These are phyloP conservation scores for Drosophila austrosaltans DNA, from an alignment of 2,888 invertebrate genomes.

Conservation along the genomic window DNA sequence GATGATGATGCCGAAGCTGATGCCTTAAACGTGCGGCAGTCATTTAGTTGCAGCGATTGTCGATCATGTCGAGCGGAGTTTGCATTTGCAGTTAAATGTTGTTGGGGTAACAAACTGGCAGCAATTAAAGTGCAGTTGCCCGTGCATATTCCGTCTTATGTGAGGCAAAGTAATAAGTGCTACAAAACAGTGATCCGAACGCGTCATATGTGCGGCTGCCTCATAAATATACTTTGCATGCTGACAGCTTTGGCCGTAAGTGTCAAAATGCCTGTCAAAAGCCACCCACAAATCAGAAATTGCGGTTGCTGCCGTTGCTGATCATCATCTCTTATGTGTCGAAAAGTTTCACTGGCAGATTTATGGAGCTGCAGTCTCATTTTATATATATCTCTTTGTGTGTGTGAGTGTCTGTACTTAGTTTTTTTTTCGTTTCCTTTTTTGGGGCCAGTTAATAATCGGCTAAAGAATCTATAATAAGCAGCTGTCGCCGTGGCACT, in stretches of 20 bases:
- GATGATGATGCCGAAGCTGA: slow-evolving; percentile 53
- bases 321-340: slow-evolving; percentile 34
- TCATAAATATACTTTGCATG: slow-evolving; percentile 60
- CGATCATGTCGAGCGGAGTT: slow-evolving; percentile 70
- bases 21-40: slow-evolving; percentile 80
- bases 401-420: background rate
- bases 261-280: slow-evolving; percentile 59
- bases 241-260: slow-evolving; percentile 67
- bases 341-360: slow-evolving; percentile 49
- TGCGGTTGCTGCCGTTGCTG: slow-evolving; percentile 1
- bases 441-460: slow-evolving; percentile 57
- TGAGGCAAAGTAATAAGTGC: background rate
- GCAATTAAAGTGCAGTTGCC: slow-evolving; percentile 49
- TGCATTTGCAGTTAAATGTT: slow-evolving; percentile 42
- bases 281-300: slow-evolving; percentile 43
- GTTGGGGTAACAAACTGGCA: background rate
- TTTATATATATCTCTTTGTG: background rate
- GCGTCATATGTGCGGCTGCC: slow-evolving; percentile 12
- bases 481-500: slow-evolving; percentile 73
- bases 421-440: slow-evolving; percentile 30
- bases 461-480: slow-evolving; percentile 67
- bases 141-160: background rate
- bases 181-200: slow-evolving; percentile 15
- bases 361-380: slow-evolving; percentile 57
- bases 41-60: slow-evolving; percentile 81